A percentile compares a stretch with the other conserved stretches of the same genome.
Conservation (phyloP, 2,113 vertebrate species). For the mouse (Mus musculus) region DNA sequence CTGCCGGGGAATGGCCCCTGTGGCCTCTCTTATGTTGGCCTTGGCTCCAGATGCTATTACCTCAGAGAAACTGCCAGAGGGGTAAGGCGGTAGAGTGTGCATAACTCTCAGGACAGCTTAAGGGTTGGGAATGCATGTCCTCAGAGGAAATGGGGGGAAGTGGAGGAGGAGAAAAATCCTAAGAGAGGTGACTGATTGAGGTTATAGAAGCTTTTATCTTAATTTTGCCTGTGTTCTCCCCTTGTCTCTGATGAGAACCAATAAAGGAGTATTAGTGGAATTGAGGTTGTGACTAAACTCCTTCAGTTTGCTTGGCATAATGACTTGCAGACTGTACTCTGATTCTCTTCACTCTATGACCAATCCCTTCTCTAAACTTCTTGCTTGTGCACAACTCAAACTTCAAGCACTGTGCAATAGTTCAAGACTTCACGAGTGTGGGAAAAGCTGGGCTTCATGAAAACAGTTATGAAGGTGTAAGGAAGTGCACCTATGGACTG, state of each 20-base stretch:
- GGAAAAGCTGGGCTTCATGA: background rate
- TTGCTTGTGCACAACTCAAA: background rate
- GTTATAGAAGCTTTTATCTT: background rate
- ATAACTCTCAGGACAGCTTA: background rate
- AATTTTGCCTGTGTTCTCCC: background rate
- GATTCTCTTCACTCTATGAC: background rate
- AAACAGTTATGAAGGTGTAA: background rate
- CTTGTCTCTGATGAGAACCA: background rate
- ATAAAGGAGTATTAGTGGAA: background rate
- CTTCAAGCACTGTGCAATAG: background rate
- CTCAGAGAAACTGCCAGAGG: background rate
- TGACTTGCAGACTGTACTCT: background rate
- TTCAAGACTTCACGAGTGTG: background rate
- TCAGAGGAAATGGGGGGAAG: background rate
- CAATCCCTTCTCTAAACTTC: background rate
- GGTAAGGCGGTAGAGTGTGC: background rate
- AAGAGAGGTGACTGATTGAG: background rate
- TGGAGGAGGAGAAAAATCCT: background rate
- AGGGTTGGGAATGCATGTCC: background rate
- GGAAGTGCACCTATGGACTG: background rate
- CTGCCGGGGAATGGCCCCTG: background rate
- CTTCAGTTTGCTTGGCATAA: background rate
- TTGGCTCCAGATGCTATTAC: slow-evolving; percentile 32
- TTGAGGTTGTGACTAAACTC: background rate
- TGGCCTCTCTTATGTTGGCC: background rate